Evolutionary conservation across 2,797 vertebrate genomes (phyloP), one percentile per base, ranked within the genome.

Genomic region (Sebastes elongatus): DNA sequence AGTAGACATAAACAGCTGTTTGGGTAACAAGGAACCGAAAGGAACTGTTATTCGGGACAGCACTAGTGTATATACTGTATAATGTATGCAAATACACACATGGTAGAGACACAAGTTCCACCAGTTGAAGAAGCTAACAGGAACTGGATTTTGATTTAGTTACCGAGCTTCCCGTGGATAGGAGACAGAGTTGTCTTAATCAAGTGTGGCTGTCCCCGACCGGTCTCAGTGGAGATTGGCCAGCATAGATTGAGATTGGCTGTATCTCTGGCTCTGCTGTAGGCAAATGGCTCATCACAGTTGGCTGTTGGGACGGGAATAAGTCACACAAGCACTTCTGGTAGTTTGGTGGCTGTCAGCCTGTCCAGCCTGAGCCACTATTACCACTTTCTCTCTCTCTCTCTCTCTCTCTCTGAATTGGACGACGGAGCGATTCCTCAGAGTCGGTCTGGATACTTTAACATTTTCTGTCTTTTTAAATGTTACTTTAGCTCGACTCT

Each of bases 251-350:
- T 77, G 33, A 80, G 71, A 75, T 69, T 80, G 65, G 55, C 86
- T 73, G 70, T 76, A 33, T 74, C 80, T 81, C 77, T 38, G 49
- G 42, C 75, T 70, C 38, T 69, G 77, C 70, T 83, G 49, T 73
- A 80, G 71, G 78, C 72, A 88, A 88, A 83, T 73, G 74, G 56
- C 63, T 83, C 64, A 61, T 79, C 78, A 71, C 69, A 64, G 85
- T 72, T 64, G 82, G 76, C 80, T 49, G 57, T 57, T 83, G 68
- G 77, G 38, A 76, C 68, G 13, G 33, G 69, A 88, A 86, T 71
- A 87, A 82, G 71, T 81, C 66, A 49, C 52, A 28, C 55, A 28
- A 46, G 78, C 63, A 76, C 62, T 49, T 79, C 13, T 80, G 61
- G 63, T 68, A 13, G 35, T 79, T 83, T 78, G 33, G 63, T 59